Conservation (phyloP, 2,113 vertebrate genomes). For the Tamias sibiricus region DNA sequence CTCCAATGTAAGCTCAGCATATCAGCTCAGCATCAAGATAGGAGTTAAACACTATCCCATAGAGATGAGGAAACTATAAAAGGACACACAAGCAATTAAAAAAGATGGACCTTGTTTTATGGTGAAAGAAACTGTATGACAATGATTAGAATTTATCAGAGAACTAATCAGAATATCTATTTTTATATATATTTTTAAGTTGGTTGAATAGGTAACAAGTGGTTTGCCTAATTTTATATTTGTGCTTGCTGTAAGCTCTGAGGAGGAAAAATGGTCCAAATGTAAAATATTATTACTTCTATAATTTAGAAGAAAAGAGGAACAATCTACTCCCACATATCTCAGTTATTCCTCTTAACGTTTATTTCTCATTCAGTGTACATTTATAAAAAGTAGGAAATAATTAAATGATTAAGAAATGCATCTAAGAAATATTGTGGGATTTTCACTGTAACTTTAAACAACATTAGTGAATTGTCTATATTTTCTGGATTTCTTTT, state of each 20-base stretch:
- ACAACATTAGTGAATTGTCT: not conserved
- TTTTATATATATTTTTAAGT: not conserved
- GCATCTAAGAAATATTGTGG: not conserved
- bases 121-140: not conserved
- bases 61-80: not conserved
- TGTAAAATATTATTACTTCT: not conserved
- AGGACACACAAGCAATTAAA: not conserved
- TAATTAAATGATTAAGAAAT: not conserved
- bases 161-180: not conserved
- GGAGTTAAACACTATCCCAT: not conserved
- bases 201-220: not conserved
- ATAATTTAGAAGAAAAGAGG: conserved; percentile 20
- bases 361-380: not conserved
- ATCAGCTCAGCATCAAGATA: not conserved
- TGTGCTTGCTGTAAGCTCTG: not conserved
- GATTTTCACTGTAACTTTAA: not conserved
- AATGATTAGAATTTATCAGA: conserved; percentile 26
- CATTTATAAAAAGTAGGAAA: not conserved
- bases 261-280: not conserved
- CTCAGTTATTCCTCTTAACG: not conserved
- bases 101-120: not conserved
- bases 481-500: not conserved
- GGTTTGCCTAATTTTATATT: not conserved
- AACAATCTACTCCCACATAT: not conserved
- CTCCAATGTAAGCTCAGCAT: not conserved